Base-by-base conservation (phyloP, 2,113 vertebrate genomes). In the Rhipidura dahli region DNA sequence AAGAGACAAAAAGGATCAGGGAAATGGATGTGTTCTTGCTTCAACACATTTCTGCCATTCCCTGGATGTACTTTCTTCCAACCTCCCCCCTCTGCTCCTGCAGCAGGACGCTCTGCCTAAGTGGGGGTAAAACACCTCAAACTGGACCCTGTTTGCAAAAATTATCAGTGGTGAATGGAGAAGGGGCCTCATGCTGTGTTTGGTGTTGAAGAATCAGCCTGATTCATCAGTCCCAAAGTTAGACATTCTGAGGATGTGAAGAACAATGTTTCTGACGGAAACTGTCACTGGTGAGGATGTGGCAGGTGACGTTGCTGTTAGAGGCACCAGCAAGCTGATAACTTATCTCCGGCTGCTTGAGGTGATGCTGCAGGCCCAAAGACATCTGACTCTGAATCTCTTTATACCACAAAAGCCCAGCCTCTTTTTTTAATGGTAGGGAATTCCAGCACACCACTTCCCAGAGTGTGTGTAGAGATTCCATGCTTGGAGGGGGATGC, bases 221-320 rank as follows among this genome's bases (percentile, higher is more conserved):
- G 14, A 61, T 53, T 47, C 17, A 35, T 47, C 53, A 60, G 24
- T n/a, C 28, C 13, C 53, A 22, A 75, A 47, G 45, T 39, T 37
- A 53, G 82, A 40, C 14, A 18, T 75, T 45, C 28, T 40, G 30
- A 54, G 11, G 17, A 26, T 17, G 18, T 22, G 12, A 60, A 31
- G 24, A 68, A 22, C 59, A 31, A 3, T 1, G 1, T 54, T 35
- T 47, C 40, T 35, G 26, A 53, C 0, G 1, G n/a, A 31, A 68
- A 35, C 11, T 3, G 9, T 39, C 33, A 7, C 61, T 30, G 16
- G 13, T 68, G n/a, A 31, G n/a, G 24, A 35, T 39, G 10, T 68
- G n/a, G 45, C 61, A 27, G 30, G 17, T 24, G 10, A 54, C 40
- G 24, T 22, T 68, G 24, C 45, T 68, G 6, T 40, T 53, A 31